Evolutionary conservation across 2,888 invertebrate species (phyloP).

Genomic region (Drosophila eohydei): DNA sequence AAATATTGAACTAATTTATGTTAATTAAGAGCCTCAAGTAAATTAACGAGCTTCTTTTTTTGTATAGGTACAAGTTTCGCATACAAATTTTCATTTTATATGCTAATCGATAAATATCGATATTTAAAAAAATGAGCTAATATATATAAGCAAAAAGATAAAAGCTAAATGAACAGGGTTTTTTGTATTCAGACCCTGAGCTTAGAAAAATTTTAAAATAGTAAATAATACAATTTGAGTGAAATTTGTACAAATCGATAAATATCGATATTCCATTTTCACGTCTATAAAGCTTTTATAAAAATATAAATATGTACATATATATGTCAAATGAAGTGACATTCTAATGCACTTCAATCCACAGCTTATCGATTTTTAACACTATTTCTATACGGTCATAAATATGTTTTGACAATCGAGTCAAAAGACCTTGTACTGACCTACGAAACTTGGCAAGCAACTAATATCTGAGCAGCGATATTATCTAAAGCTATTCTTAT

Average conservation of each 20-base stretch:
- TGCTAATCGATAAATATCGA: too few relatives aligned
- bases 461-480: background rate
- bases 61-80: too few relatives aligned
- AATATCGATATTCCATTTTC: background rate
- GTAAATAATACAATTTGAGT: background rate
- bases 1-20: background rate
- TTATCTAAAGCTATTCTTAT: conserved; percentile 15
- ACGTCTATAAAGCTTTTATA: too few relatives aligned
- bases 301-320: too few relatives aligned
- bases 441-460: background rate
- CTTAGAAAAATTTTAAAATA: too few relatives aligned
- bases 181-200: background rate
- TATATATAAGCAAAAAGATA: too few relatives aligned
- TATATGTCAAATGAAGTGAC: background rate
- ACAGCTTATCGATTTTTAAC: background rate
- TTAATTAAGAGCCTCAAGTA: too few relatives aligned
- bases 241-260: background rate
- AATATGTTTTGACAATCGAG: background rate
- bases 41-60: too few relatives aligned
- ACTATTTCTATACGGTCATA: background rate
- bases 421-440: conserved; percentile 1
- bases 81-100: too few relatives aligned
- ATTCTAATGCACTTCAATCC: background rate
- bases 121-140: too few relatives aligned
- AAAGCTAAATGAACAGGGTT: background rate